These are phyloP conservation scores for Drosophila truncata DNA, from an alignment of 1,140 invertebrate genomes.

Conservation along the genomic window DNA sequence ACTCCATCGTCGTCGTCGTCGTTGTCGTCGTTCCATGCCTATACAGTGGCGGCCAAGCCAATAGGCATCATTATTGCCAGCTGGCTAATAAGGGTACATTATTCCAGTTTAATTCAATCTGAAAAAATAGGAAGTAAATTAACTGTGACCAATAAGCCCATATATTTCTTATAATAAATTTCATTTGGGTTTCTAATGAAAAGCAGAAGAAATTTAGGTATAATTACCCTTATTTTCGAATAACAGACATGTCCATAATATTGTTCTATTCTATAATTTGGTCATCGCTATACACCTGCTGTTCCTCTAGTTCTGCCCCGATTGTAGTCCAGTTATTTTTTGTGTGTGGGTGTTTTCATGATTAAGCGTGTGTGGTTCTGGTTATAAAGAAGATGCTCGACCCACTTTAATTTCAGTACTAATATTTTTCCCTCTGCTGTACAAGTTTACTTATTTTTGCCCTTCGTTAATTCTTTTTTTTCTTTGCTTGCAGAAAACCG, in stretches of 20 bases:
- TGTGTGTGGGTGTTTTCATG: background rate
- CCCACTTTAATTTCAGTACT: constrained; percentile 1
- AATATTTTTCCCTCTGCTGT: constrained; percentile 6
- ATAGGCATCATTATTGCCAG: background rate
- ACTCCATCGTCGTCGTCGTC: constrained; percentile 23
- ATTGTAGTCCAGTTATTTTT: constrained; percentile 13
- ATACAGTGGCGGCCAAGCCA: background rate
- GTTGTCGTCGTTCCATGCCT: background rate
- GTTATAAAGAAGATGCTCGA: background rate
- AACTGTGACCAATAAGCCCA: constrained; percentile 4
- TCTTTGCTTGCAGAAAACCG: constrained; percentile 67
- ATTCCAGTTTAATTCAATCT: background rate
- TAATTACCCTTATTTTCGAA: too few relatives aligned
- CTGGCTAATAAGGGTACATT: background rate
- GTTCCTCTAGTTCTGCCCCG: background rate
- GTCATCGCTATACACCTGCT: background rate
- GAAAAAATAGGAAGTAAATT: background rate
- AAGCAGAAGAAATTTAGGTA: background rate
- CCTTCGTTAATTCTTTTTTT: constrained; percentile 55
- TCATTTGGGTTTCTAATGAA: background rate
- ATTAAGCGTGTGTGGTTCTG: background rate
- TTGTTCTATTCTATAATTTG: too few relatives aligned
- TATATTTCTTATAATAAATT: background rate
- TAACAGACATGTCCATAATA: too few relatives aligned
- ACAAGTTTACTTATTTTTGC: constrained; percentile 51